Evolutionary conservation across 2,113 vertebrate species (phyloP).

Genomic region (Melanocharis versteri): DNA sequence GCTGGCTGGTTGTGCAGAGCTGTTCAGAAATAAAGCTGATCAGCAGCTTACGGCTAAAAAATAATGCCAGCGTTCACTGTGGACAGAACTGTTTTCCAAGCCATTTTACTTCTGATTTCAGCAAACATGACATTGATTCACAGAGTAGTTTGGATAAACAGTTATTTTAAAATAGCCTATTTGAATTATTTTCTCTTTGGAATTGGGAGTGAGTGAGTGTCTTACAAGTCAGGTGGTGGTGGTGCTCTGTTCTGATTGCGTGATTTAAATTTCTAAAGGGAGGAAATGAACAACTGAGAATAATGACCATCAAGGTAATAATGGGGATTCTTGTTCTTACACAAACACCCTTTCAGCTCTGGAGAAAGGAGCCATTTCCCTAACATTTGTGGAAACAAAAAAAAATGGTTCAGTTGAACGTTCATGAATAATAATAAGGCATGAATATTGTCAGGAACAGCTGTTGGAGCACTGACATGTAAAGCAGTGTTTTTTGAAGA

Average conservation of each 20-base stretch:
- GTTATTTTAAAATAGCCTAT: neutral
- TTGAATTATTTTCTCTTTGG: neutral
- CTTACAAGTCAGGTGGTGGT: neutral
- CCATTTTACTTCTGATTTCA: neutral
- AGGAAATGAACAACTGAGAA: neutral
- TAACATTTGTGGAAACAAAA: slow-evolving; percentile 22
- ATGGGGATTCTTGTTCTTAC: slow-evolving; percentile 5
- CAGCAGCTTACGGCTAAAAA: neutral
- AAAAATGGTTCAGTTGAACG: neutral
- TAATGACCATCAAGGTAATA: slow-evolving; percentile 25
- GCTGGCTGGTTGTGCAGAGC: neutral
- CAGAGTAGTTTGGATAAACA: neutral
- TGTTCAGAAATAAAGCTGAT: neutral
- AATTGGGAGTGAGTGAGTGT: neutral
- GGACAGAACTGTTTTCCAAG: neutral
- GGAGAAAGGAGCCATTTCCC: slow-evolving; percentile 19
- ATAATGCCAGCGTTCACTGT: neutral
- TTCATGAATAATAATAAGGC: slow-evolving; percentile 31
- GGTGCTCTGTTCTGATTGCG: neutral
- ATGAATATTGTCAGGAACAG: neutral
- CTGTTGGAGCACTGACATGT: neutral
- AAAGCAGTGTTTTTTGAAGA: neutral
- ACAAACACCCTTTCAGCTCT: slow-evolving; percentile 22
- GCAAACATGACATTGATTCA: neutral
- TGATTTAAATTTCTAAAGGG: neutral